A percentile compares a stretch with the other conserved stretches of the same genome.
These are phyloP conservation scores for Taenioides sp. DNA, from an alignment of 2,797 vertebrate species.

Conservation along the genomic window DNA sequence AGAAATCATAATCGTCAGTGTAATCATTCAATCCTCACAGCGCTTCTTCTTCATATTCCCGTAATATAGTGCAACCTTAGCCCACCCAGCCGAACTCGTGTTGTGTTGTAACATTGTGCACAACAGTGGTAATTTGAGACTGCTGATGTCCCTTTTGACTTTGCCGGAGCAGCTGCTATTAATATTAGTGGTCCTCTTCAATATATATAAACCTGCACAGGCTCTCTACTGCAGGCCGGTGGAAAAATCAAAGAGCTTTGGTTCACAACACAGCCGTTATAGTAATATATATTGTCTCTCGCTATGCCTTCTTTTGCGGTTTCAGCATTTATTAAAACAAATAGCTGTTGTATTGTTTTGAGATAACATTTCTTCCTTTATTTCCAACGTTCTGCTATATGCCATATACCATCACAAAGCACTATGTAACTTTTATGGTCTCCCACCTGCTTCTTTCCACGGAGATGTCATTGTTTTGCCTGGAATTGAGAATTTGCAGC, in stretches of 20 bases:
- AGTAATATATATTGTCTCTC: neutral
- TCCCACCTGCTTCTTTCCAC: neutral
- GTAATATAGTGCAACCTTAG: constrained; percentile 8
- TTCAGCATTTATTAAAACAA: constrained; percentile 14
- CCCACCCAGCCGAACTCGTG: constrained; percentile 9
- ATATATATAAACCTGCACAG: constrained; percentile 19
- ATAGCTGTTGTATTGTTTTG: neutral
- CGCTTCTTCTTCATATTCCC: neutral
- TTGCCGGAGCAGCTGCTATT: constrained; percentile 12
- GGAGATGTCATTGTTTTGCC: neutral
- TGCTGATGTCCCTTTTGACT: constrained; percentile 38
- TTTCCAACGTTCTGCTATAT: neutral
- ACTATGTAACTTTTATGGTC: neutral
- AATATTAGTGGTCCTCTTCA: constrained; percentile 13
- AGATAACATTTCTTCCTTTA: neutral
- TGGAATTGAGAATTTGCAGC: neutral
- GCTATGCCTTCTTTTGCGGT: neutral
- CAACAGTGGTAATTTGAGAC: constrained; percentile 42
- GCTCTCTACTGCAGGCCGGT: neutral
- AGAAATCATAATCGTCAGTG: neutral
- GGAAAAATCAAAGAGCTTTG: constrained; percentile 2
- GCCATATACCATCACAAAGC: neutral
- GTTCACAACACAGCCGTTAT: constrained; percentile 7
- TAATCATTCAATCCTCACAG: constrained; percentile 7
- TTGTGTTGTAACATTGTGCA: constrained; percentile 12